A percentile compares a stretch with the other conserved stretches of the same genome.
These are phyloP conservation scores for Dendroctonus valens DNA, from an alignment of 1,140 invertebrate species.

Conservation along the genomic window DNA sequence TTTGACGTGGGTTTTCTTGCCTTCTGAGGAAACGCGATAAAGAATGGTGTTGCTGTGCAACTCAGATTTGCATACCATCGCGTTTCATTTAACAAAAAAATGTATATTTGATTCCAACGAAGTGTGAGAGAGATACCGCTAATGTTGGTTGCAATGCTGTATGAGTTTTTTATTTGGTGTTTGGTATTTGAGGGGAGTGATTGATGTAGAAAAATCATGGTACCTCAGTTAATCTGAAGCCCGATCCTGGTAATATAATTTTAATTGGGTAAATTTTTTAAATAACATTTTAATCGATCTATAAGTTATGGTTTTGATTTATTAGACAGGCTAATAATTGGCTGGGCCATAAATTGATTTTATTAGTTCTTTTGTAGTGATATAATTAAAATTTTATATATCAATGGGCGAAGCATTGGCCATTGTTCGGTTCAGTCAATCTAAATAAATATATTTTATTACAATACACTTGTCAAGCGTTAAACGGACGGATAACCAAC, in stretches of 20 bases:
- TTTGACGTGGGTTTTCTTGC: conserved; percentile 10
- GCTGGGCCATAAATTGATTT: conserved; percentile 14
- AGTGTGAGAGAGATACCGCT: too few relatives aligned
- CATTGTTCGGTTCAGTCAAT: conserved; percentile 11
- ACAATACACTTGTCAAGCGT: conserved; percentile 14
- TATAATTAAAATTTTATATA: conserved; percentile 19
- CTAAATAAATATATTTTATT: conserved; percentile 19
- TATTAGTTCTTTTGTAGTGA: conserved; percentile 17
- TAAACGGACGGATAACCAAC: conserved; percentile 8
- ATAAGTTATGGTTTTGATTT: conserved; percentile 10
- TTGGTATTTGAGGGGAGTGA: too few relatives aligned
- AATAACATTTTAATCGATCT: conserved; percentile 8
- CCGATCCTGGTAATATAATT: conserved; percentile 3
- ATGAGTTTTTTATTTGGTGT: too few relatives aligned
- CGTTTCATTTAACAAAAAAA: too few relatives aligned
- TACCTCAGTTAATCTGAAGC: neutral
- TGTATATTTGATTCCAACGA: too few relatives aligned
- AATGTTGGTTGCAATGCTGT: too few relatives aligned
- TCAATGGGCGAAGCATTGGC: conserved; percentile 2
- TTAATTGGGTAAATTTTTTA: neutral
- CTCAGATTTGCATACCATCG: conserved; percentile 10
- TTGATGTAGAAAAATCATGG: too few relatives aligned
- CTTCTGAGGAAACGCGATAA: conserved; percentile 3
- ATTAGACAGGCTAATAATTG: conserved; percentile 18
- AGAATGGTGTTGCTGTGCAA: conserved; percentile 1